These are phyloP conservation scores for Cotesia vestalis DNA, from an alignment of 1,140 invertebrate genomes.

Conservation along the genomic window DNA sequence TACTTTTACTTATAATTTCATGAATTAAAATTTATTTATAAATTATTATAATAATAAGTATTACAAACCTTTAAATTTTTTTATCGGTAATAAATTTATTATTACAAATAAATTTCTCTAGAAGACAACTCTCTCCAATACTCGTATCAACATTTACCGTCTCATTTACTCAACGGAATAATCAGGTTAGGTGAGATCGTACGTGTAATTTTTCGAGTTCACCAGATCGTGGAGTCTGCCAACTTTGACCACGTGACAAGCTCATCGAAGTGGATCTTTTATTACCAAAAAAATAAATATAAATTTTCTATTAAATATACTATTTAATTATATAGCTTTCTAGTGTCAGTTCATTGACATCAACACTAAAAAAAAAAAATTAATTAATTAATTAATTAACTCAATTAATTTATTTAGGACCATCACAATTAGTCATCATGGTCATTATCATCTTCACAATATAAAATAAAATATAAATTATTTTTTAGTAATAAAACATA, in stretches of 20 bases:
- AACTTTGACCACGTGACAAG: conserved; percentile 14
- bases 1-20: not conserved
- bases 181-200: conserved; percentile 20
- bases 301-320: too few relatives aligned
- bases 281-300: not conserved
- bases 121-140: not conserved
- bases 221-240: conserved; percentile 4
- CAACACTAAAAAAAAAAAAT: too few relatives aligned
- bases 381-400: too few relatives aligned
- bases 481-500: too few relatives aligned
- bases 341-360: too few relatives aligned
- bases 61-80: conserved; percentile 9
- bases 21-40: not conserved
- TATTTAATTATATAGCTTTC: too few relatives aligned
- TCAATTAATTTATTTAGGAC: too few relatives aligned
- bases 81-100: conserved; percentile 1
- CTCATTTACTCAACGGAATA: not conserved
- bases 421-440: too few relatives aligned
- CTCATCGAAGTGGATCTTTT: not conserved
- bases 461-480: too few relatives aligned
- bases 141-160: not conserved
- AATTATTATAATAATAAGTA: not conserved
- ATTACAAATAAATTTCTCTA: not conserved
- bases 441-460: too few relatives aligned
- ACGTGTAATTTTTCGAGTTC: not conserved